These are phyloP conservation scores for Brachyrhaphis roseni DNA, from an alignment of 2,797 vertebrate genomes.

Conservation along the genomic window DNA sequence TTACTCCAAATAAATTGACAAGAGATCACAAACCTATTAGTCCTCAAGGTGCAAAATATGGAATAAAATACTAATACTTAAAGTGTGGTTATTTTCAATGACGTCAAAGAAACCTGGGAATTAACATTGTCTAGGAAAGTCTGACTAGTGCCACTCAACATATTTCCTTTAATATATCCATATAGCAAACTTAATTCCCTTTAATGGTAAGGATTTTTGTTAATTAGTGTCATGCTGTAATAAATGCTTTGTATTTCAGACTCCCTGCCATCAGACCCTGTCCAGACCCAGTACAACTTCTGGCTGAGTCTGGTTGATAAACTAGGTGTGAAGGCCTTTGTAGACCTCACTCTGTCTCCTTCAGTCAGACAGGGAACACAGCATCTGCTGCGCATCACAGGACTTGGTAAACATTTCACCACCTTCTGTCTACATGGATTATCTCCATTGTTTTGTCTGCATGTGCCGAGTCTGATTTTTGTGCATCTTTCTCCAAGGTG, in stretches of 20 bases:
- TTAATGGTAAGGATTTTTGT: background rate
- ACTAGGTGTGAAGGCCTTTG: constrained; percentile 92
- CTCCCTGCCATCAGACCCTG: constrained; percentile 85
- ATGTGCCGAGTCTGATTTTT: constrained; percentile 2
- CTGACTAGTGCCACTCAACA: background rate
- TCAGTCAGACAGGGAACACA: constrained; percentile 91
- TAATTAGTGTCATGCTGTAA: background rate
- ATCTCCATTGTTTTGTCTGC: constrained; percentile 3
- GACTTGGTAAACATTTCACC: constrained; percentile 82
- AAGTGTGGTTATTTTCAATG: background rate
- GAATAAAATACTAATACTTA: background rate
- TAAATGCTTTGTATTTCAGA: constrained; percentile 73
- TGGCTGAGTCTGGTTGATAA: constrained; percentile 94
- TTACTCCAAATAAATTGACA: background rate
- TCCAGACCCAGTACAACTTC: constrained; percentile 92
- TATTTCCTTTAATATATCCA: background rate
- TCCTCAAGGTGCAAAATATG: background rate
- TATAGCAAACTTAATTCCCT: background rate
- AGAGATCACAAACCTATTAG: background rate
- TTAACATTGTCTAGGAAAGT: background rate
- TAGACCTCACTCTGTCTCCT: constrained; percentile 89
- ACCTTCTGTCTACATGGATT: background rate
- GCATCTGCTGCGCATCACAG: constrained; percentile 91
- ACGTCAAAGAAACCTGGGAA: background rate
- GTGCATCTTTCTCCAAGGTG: constrained; percentile 74